These are phyloP conservation scores for Dicaeum eximium DNA, from an alignment of 2,113 vertebrate genomes.

Conservation along the genomic window DNA sequence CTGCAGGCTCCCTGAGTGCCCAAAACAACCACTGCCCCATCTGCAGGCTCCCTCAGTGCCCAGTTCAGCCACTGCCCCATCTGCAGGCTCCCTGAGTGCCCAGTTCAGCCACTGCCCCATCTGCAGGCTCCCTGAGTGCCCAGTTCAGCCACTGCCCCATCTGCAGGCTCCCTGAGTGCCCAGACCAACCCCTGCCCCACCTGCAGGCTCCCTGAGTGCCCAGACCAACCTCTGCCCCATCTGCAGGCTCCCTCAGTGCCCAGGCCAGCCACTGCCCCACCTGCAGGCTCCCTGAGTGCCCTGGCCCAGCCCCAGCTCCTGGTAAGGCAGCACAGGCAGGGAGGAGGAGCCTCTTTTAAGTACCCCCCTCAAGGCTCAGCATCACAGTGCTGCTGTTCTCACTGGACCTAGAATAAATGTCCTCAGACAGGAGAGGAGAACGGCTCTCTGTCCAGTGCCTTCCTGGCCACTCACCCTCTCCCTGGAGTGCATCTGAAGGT, in stretches of 20 bases:
- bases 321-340: neutral
- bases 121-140: no score
- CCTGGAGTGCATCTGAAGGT: neutral
- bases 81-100: no score
- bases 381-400: neutral
- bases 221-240: no score
- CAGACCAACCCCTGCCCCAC: no score
- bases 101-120: no score
- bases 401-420: neutral
- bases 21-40: no score
- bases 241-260: no score
- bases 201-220: no score
- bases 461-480: neutral
- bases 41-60: no score
- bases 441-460: neutral
- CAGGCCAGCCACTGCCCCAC: slow-evolving; percentile 98
- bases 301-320: neutral
- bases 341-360: neutral
- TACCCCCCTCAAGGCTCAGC: neutral
- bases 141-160: slow-evolving; percentile 98
- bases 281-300: slow-evolving; percentile 89
- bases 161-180: slow-evolving; percentile 90
- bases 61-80: no score
- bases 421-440: neutral
- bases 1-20: no score